Evolutionary conservation across 1,140 invertebrate genomes (phyloP), one percentile per base, ranked within the genome.

Genomic region (Cardiocondyla obscurior): DNA sequence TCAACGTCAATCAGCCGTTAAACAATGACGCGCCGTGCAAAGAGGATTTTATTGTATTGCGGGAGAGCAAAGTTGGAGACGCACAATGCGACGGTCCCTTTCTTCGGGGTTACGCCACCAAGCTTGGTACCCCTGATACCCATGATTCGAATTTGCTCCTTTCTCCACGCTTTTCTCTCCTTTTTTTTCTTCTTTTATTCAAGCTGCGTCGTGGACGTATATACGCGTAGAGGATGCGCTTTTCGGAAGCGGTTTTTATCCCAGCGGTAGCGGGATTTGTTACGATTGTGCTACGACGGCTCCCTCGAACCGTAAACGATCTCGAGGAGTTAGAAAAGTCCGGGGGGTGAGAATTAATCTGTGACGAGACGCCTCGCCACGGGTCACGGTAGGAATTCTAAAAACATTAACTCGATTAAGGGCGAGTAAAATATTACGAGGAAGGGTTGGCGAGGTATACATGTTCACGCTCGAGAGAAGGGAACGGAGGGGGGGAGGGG

Each of bases 1-100:
- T 92, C 92, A 92, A 92, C 88, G 91, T 92, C 92, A 93, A 93
- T 93, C 92, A 92, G 85, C 83, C 86, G 92, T 92, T 92, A 92
- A 92, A 92, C 91, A 92, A 92, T 91, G 90, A 92, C 87, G 79
- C 89, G 89, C 69, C 89, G 82, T 82, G 88, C 90, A 92, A 92
- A 92, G 91, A 92, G 92, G 91, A 92, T 92, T 92, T 92, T 90
- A 92, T 92, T 92, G 92, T 92, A 92, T 91, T 87, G 89, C 87
- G 85, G 87, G 91, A 90, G 84, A 91, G 87, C 85, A 91, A 92
- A 90, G 90, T 92, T 90, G 76, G 30, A 77, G 86, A 77, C 85
- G n/a, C n/a, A 87, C 85, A 88, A 87, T 88, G 82, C 39, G n/a
- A n/a, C 85, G 28, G 3, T 60, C 46, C 64, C 36, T 42, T 44